phyloP scores from a whole-genome alignment of 2,113 vertebrate genomes.

The Hippoglossus stenolepis region DNA sequence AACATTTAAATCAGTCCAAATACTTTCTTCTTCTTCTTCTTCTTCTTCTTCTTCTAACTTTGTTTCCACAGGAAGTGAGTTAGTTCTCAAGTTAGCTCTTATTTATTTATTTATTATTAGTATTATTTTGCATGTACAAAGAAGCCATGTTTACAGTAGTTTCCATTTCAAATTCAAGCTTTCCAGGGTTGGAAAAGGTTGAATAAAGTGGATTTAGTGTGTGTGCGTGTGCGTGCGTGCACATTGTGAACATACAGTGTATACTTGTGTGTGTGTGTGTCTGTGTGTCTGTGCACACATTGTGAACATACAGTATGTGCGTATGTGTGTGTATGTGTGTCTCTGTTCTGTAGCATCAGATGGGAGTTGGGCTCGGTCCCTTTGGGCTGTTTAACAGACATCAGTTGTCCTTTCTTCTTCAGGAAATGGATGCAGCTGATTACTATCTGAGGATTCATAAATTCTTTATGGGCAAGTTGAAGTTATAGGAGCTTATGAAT shows the following conservation, averaged over 20 bases:
- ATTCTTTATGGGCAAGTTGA: constrained; percentile 87
- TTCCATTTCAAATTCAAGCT: constrained; percentile 35
- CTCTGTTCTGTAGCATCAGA: constrained; percentile 73
- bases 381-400: constrained; percentile 89
- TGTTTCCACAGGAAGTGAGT: too few relatives aligned
- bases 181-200: background rate
- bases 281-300: constrained; percentile 3
- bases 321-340: constrained; percentile 14
- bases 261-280: constrained; percentile 6
- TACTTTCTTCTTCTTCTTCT: too few relatives aligned
- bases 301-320: constrained; percentile 21
- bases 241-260: too few relatives aligned
- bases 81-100: too few relatives aligned
- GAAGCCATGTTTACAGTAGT: background rate
- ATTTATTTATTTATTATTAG: too few relatives aligned
- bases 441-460: constrained; percentile 90
- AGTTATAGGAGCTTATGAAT: constrained; percentile 85
- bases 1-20: too few relatives aligned
- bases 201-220: background rate
- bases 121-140: background rate
- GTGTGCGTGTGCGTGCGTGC: background rate
- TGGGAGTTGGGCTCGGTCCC: constrained; percentile 88
- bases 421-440: constrained; percentile 90
- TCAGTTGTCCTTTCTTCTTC: constrained; percentile 87
- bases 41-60: too few relatives aligned